Evolutionary conservation across 2,888 invertebrate species (phyloP).

Genomic region (Julus scanicus): DNA sequence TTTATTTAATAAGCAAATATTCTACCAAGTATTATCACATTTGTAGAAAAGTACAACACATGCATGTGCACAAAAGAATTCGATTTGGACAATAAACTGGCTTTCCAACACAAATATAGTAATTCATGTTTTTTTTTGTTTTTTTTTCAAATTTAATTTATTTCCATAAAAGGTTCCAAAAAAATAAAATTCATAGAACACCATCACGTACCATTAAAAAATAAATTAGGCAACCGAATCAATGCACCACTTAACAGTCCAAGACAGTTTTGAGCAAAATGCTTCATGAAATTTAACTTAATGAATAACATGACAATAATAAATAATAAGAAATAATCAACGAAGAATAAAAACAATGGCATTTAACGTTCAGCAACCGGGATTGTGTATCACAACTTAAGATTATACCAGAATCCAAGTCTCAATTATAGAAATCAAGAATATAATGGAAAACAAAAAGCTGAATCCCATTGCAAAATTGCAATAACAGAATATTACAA

Average conservation of each 20-base stretch:
- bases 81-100: background rate
- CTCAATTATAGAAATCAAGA: background rate
- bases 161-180: background rate
- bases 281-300: background rate
- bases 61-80: background rate
- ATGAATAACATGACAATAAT: background rate
- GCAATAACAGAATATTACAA: background rate
- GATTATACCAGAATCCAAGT: background rate
- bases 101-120: conserved; percentile 20
- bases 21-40: background rate
- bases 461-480: background rate
- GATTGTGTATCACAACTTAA: background rate
- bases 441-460: background rate
- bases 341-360: background rate
- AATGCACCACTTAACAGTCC: background rate
- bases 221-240: background rate
- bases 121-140: background rate
- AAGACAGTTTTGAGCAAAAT: background rate
- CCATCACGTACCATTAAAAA: background rate
- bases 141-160: background rate
- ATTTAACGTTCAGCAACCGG: background rate
- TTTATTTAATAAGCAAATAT: background rate
- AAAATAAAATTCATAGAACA: background rate
- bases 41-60: background rate
- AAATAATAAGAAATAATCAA: background rate